Conservation (phyloP, 2,113 vertebrate genomes). For the Austrofundulus limnaeus region DNA sequence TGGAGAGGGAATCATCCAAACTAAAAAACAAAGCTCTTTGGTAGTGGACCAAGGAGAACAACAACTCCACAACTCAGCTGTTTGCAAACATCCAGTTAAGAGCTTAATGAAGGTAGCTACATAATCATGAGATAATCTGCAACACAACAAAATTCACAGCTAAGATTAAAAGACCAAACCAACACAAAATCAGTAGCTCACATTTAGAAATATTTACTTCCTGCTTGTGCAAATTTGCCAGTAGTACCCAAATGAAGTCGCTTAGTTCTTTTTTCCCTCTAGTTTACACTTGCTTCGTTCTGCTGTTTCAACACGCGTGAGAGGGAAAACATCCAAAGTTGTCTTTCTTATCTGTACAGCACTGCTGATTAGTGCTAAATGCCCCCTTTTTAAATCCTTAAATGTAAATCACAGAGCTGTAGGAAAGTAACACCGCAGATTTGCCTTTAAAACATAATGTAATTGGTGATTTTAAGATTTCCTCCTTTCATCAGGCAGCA, state of each 20-base stretch:
- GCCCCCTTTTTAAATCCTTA: not conserved
- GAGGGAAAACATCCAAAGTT: slow-evolving; percentile 6
- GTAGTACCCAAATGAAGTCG: not conserved
- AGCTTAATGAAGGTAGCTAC: not conserved
- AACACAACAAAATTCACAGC: slow-evolving; percentile 17
- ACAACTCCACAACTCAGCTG: not conserved
- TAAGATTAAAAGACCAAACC: not conserved
- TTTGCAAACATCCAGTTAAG: not conserved
- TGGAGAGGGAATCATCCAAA: not conserved
- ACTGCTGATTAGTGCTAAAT: not conserved
- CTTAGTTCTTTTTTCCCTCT: not conserved
- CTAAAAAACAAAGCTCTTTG: not conserved
- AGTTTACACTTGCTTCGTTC: not conserved
- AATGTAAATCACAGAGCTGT: not conserved
- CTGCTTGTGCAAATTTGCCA: slow-evolving; percentile 3
- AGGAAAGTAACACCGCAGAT: not conserved
- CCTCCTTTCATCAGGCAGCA: slow-evolving; percentile 22
- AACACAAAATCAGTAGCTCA: slow-evolving; percentile 9
- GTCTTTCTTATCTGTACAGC: not conserved
- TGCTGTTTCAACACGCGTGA: slow-evolving; percentile 4
- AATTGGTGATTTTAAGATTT: slow-evolving; percentile 21
- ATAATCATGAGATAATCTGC: slow-evolving; percentile 7
- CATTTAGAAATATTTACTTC: not conserved
- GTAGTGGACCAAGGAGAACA: not conserved
- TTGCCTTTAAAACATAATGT: not conserved